Evolutionary conservation across 2,113 vertebrate species (phyloP).

Genomic region (Amphilophus citrinellus): DNA sequence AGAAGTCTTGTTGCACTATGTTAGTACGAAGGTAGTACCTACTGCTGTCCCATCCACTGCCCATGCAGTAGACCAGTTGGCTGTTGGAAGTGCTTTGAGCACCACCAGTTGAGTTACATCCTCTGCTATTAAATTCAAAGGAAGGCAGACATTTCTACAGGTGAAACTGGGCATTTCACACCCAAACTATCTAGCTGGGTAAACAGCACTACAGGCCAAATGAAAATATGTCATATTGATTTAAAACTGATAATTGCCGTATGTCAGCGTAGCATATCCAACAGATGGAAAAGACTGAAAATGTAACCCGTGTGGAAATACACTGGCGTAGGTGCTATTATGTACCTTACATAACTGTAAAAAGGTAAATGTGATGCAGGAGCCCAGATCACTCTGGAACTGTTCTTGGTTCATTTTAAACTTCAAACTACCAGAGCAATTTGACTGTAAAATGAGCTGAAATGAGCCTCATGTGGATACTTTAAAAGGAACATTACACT

Average conservation of each 20-base stretch:
- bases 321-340: slow-evolving; percentile 4
- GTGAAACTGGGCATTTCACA: too few relatives aligned
- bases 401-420: background rate
- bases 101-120: background rate
- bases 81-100: background rate
- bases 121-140: background rate
- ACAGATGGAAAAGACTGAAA: background rate
- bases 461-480: background rate
- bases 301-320: background rate
- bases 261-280: background rate
- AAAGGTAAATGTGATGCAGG: slow-evolving; percentile 2
- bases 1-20: background rate
- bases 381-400: background rate
- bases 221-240: background rate
- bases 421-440: slow-evolving; percentile 2
- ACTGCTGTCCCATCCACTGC: background rate
- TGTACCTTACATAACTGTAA: background rate
- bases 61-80: background rate
- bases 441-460: slow-evolving; percentile 5
- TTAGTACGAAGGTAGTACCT: background rate
- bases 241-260: background rate
- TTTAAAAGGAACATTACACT: background rate
- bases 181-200: too few relatives aligned
- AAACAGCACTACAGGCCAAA: background rate
- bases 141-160: background rate